phyloP scores from a whole-genome alignment of 2,113 vertebrate genomes.

The Cephalopholis sonnerati region DNA sequence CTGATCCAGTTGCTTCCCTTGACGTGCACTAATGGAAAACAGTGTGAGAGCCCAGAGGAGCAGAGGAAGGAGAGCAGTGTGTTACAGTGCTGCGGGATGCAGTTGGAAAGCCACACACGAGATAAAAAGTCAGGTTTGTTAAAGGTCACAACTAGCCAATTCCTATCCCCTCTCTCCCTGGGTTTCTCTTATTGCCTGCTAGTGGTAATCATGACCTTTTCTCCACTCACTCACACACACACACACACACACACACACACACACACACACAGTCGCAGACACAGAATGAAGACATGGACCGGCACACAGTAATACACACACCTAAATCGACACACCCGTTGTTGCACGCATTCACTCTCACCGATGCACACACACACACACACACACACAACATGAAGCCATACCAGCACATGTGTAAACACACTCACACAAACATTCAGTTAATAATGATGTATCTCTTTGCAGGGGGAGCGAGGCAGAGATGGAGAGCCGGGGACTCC shows the following conservation, averaged over 20 bases:
- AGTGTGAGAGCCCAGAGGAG: constrained; percentile 33
- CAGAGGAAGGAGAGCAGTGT: constrained; percentile 20
- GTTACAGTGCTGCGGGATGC: constrained; percentile 50
- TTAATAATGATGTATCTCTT: constrained; percentile 65
- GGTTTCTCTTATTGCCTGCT: constrained; percentile 77
- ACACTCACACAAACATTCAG: constrained; percentile 34
- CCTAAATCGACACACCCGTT: not conserved
- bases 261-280: constrained; percentile 22
- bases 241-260: constrained; percentile 34
- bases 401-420: constrained; percentile 43
- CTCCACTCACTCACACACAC: constrained; percentile 45
- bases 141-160: constrained; percentile 74
- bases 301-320: constrained; percentile 37
- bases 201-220: constrained; percentile 79
- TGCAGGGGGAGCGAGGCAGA: constrained; percentile 80
- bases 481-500: constrained; percentile 76
- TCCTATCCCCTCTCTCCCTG: constrained; percentile 55
- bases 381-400: not conserved
- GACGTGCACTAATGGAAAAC: constrained; percentile 34
- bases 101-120: constrained; percentile 43
- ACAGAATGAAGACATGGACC: constrained; percentile 45
- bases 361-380: not conserved
- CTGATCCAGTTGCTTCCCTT: constrained; percentile 11
- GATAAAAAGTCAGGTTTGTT: constrained; percentile 73
- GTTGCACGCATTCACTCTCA: not conserved